Conservation (phyloP, 2,113 vertebrate genomes). For the Ceyx cyanopectus region DNA sequence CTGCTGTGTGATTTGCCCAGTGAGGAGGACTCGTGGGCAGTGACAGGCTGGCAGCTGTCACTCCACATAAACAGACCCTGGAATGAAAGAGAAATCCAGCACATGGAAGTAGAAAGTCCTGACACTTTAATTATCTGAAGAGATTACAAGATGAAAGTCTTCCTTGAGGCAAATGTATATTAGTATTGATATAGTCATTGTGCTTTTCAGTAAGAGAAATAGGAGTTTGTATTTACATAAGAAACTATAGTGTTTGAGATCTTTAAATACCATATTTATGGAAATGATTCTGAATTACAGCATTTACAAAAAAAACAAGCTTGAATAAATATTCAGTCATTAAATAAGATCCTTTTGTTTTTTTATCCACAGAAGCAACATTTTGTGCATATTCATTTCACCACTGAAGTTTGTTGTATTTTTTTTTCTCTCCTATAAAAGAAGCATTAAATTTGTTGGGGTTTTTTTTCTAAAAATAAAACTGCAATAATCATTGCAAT, state of each 20-base stretch:
- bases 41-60: constrained; percentile 57
- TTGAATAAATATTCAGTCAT: constrained; percentile 87
- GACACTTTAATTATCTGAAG: constrained; percentile 55
- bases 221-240: constrained; percentile 82
- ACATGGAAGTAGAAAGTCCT: constrained; percentile 65
- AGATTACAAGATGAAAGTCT: constrained; percentile 66
- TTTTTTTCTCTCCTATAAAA: constrained; percentile 84
- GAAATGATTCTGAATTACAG: constrained; percentile 83
- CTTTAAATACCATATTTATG: constrained; percentile 87
- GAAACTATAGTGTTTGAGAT: constrained; percentile 85
- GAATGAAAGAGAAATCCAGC: constrained; percentile 66
- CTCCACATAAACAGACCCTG: neutral
- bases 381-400: constrained; percentile 80
- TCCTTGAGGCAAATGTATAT: constrained; percentile 52
- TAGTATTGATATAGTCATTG: constrained; percentile 71
- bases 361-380: constrained; percentile 75
- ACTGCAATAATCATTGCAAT: constrained; percentile 80
- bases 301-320: constrained; percentile 94
- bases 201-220: constrained; percentile 78
- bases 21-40: neutral
- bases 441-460: constrained; percentile 75
- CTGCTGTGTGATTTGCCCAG: neutral
- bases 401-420: constrained; percentile 48
- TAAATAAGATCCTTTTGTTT: constrained; percentile 76
- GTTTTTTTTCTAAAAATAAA: constrained; percentile 79